Evolutionary conservation across 2,797 vertebrate species (phyloP), one percentile per base, ranked within the genome.

Genomic region (Gallinago stenura): DNA sequence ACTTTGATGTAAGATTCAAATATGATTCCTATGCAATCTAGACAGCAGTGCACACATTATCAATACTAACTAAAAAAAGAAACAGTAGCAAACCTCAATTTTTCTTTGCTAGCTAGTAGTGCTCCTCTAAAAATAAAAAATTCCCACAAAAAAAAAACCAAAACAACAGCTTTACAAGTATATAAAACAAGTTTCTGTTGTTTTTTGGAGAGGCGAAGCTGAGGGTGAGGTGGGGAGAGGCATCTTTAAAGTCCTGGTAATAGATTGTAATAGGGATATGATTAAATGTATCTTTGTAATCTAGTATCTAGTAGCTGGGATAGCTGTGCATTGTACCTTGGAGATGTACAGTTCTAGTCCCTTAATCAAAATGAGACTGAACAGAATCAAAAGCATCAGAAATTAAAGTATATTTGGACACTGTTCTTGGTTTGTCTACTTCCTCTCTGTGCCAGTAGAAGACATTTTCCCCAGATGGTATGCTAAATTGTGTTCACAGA

Each of bases 391-490:
- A 26, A 86, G n/a, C 39, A 93, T 79, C 28, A 85, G 72, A 89
- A 92, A 92, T 69, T 18, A 12, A 87, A 80, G 16, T n/a, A 21
- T 22, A 87, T 83, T 87, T 89, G 75, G 53, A 83, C 24, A 53
- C 31, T 15, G 7, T 61, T 95, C 35, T 53, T 83, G 68, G 28
- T 83, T 93, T 92, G 45, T 53, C 71, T 80, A 37, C 71, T 76
- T 72, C 45, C 41, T 26, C 35, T 66, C 60, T 68, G 39, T 54
- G 68, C 72, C 91, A 94, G 43, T 8, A 87, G 69, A 87, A 75
- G 69, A 86, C 54, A 87, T 75, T 86, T 93, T 77, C 61, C 78
- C 71, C 89, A 91, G 87, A 91, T 78, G 79, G 89, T 50, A 87
- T 43, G 79, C 72, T 84, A 50, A 93, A 90, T 73, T 95, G 76